Evolutionary conservation across 2,113 vertebrate genomes (phyloP), one percentile per base, ranked within the genome.

Genomic region (Gasterosteus aculeatus): DNA sequence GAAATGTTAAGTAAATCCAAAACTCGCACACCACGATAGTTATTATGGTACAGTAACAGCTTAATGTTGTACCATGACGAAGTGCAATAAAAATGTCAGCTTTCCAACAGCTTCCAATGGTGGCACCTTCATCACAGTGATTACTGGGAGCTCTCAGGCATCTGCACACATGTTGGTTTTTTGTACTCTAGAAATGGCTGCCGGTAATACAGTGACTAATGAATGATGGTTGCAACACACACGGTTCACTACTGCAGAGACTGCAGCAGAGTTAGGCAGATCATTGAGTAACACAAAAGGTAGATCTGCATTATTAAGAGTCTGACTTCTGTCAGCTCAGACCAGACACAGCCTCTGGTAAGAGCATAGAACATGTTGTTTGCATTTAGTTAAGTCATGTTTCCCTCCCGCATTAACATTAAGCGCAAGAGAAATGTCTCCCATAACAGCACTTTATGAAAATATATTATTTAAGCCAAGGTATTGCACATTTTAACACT

Each of bases 151-250:
- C 49, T 70, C 59, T 42, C 67, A 78, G 72, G 81, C 69, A 77
- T 87, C 82, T 68, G 78, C 70, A 75, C 83, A 77, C 84, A 87
- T 69, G 81, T 78, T 84, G 81, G 42, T 70, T 69, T 78, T 82
- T 49, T 77, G 78, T 70, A 31, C 69, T 66, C 53, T 10, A 66
- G 76, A 78, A 88, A 85, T 73, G 70, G 35, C 70, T 85, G 22
- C 58, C 29, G 72, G 81, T 73, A 75, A 62, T 72, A 18, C 6
- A 78, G 60, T 59, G 57, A 58, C 67, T 77, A 84, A 81, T 78
- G 63, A 87, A 69, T 75, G 53, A 76, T 85, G 29, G 57, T 67
- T 66, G 59, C 41, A 71, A 75, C 38, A 58, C 76, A 47, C 11
- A 74, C 42, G 54, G 69, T 41, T 19, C 66, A 42, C 71, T 12